A percentile compares a stretch with the other conserved stretches of the same genome.
These are phyloP conservation scores for Reticulitermes speratus DNA, from an alignment of 1,140 invertebrate species.

Conservation along the genomic window DNA sequence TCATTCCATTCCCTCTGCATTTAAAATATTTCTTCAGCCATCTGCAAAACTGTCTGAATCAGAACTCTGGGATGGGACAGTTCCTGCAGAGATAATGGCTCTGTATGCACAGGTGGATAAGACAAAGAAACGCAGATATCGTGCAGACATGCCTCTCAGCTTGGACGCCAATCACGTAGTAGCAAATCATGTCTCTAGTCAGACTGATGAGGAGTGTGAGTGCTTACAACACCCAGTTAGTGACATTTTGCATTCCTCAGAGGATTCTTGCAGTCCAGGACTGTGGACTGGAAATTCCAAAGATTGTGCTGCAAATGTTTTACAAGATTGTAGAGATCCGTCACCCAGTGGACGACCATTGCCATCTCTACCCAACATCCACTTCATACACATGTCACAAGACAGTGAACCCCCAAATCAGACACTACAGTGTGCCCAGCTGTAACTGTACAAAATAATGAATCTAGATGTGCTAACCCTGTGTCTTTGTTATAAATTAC, in stretches of 20 bases:
- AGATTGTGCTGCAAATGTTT: background rate
- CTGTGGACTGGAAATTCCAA: constrained; percentile 29
- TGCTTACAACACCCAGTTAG: constrained; percentile 4
- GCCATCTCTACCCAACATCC: constrained; percentile 21
- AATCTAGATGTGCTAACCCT: background rate
- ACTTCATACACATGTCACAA: constrained; percentile 13
- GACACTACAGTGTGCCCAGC: constrained; percentile 22
- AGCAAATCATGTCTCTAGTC: constrained; percentile 28
- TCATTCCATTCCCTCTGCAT: constrained; percentile 25
- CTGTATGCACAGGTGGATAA: constrained; percentile 36
- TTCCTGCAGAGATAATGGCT: constrained; percentile 29
- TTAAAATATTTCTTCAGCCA: constrained; percentile 28
- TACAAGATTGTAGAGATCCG: background rate
- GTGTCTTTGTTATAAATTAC: background rate
- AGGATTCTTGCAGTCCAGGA: constrained; percentile 1
- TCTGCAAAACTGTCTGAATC: constrained; percentile 21
- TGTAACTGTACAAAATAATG: constrained; percentile 10
- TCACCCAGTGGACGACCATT: constrained; percentile 10
- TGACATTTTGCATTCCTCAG: background rate
- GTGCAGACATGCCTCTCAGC: constrained; percentile 26
- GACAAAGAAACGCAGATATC: constrained; percentile 36
- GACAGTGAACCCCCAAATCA: background rate
- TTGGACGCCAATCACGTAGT: background rate
- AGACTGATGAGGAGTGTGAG: constrained; percentile 27
- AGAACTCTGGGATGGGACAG: constrained; percentile 21